Conservation (phyloP, 1,140 invertebrate genomes). For the Leptinotarsa defecta region DNA sequence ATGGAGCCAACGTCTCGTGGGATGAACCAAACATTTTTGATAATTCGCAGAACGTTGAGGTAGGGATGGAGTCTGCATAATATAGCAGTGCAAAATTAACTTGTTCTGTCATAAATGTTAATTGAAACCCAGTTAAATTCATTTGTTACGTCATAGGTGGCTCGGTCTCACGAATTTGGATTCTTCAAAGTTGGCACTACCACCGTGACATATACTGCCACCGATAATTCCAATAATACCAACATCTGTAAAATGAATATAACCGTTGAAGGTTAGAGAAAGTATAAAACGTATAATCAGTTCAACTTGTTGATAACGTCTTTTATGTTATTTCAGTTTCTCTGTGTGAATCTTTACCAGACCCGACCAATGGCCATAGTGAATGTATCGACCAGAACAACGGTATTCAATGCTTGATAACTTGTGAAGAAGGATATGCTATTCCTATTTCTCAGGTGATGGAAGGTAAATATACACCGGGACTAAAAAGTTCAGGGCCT, state of each 20-base stretch:
- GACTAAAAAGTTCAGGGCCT: background rate
- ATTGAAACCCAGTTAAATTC: too few relatives aligned
- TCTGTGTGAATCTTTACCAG: conserved; percentile 61
- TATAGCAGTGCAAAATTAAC: background rate
- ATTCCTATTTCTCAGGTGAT: conserved; percentile 56
- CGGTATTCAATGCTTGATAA: conserved; percentile 62
- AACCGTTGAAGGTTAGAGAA: conserved; percentile 63
- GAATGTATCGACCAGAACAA: conserved; percentile 60
- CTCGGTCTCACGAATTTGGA: conserved; percentile 58
- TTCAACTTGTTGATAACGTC: too few relatives aligned
- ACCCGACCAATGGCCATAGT: conserved; percentile 62
- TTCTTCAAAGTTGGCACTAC: conserved; percentile 65
- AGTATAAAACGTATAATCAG: background rate
- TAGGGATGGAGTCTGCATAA: conserved; percentile 26
- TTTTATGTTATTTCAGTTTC: conserved; percentile 56
- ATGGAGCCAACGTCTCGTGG: conserved; percentile 61
- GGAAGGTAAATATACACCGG: conserved; percentile 17
- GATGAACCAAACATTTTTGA: conserved; percentile 72
- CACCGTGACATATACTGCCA: conserved; percentile 63
- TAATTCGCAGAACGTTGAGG: conserved; percentile 62
- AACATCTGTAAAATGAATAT: conserved; percentile 66
- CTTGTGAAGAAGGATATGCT: conserved; percentile 67
- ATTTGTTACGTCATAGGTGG: conserved; percentile 17
- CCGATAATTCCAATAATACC: conserved; percentile 65
- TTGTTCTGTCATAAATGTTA: too few relatives aligned